Percentiles rank a stretch among this genome's conserved stretches.
phyloP scores from a whole-genome alignment of 2,888 invertebrate species.

The Monopis laevigella region DNA sequence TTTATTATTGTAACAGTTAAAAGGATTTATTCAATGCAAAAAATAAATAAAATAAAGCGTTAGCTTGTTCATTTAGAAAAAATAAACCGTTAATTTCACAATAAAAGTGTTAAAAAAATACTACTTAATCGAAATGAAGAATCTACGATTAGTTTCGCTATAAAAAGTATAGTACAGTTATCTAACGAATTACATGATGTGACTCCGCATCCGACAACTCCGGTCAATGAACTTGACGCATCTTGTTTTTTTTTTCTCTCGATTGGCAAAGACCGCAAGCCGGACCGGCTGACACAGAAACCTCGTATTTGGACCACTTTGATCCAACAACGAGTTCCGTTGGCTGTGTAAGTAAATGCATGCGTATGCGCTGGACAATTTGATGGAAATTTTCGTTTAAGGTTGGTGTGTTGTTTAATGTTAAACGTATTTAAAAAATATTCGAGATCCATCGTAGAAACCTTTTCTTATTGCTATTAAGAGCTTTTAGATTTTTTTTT shows the following conservation, averaged over 20 bases:
- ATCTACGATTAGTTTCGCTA: constrained; percentile 6
- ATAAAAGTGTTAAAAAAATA: too few relatives aligned
- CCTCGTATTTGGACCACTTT: constrained; percentile 7
- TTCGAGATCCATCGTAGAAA: too few relatives aligned
- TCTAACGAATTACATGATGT: constrained; percentile 61
- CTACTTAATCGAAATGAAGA: constrained; percentile 7
- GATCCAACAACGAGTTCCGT: constrained; percentile 10
- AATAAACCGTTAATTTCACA: too few relatives aligned
- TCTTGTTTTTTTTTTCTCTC: constrained; percentile 4
- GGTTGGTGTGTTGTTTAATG: too few relatives aligned
- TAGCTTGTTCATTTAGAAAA: background rate
- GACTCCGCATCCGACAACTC: too few relatives aligned
- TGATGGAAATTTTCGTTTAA: too few relatives aligned
- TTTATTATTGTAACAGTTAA: too few relatives aligned
- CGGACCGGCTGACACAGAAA: constrained; percentile 11
- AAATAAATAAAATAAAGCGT: background rate
- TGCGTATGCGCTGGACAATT: too few relatives aligned
- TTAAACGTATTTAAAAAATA: too few relatives aligned
- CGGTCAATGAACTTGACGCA: constrained; percentile 4
- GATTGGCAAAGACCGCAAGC: constrained; percentile 7
- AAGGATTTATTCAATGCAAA: background rate
- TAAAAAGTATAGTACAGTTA: constrained; percentile 59
- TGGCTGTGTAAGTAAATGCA: constrained; percentile 1
- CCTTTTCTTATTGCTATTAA: too few relatives aligned
- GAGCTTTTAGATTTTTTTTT: too few relatives aligned